Conservation (phyloP, 1,140 invertebrate genomes). For the Drosophila funebris region DNA sequence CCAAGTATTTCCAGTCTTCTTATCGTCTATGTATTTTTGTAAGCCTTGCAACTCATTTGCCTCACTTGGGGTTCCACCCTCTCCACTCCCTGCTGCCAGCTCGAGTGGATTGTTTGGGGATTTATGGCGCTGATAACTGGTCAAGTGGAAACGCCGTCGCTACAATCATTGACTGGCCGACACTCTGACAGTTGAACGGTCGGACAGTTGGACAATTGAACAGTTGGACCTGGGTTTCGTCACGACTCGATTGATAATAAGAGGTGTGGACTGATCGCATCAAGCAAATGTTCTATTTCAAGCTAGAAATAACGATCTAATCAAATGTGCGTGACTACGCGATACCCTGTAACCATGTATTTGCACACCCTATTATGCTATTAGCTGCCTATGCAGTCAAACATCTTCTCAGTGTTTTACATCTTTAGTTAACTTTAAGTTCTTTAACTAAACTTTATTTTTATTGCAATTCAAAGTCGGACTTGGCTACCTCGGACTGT, state of each 20-base stretch:
- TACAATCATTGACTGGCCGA: constrained; percentile 10
- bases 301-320: too few relatives aligned
- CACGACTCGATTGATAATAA: constrained; percentile 65
- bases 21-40: constrained; percentile 47
- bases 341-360: neutral
- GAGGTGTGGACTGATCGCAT: constrained; percentile 41
- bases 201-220: constrained; percentile 5
- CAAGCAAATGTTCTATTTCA: constrained; percentile 7
- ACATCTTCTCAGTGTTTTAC: too few relatives aligned
- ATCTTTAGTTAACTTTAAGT: too few relatives aligned
- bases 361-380: too few relatives aligned
- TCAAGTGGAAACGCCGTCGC: constrained; percentile 60
- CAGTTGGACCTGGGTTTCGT: constrained; percentile 41
- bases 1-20: constrained; percentile 51
- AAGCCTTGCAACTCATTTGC: constrained; percentile 70
- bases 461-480: too few relatives aligned
- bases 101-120: constrained; percentile 76
- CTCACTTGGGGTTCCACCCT: constrained; percentile 56
- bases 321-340: neutral
- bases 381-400: too few relatives aligned
- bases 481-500: too few relatives aligned
- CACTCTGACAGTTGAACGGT: neutral
- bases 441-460: too few relatives aligned
- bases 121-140: constrained; percentile 77
- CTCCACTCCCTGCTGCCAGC: constrained; percentile 26